phyloP scores from a whole-genome alignment of 2,888 invertebrate genomes.

The Agelastica alni region DNA sequence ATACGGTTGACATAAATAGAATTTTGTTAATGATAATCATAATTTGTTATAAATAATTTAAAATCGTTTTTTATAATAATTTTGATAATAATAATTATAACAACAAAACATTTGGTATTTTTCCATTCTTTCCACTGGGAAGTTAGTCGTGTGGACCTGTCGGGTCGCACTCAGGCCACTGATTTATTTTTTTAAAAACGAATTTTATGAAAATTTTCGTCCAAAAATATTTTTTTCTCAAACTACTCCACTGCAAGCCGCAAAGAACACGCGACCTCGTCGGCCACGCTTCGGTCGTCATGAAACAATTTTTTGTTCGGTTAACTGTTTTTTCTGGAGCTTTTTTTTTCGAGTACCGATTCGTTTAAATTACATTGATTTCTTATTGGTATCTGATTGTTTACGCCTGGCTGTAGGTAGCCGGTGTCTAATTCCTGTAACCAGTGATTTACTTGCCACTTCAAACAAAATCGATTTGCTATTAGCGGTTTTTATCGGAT shows the following conservation, averaged over 20 bases:
- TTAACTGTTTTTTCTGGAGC: slow-evolving; percentile 20
- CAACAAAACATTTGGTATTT: too few species aligned
- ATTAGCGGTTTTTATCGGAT: slow-evolving; percentile 11
- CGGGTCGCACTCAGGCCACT: too few species aligned
- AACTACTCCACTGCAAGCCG: not conserved
- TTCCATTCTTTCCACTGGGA: too few species aligned
- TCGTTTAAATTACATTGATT: slow-evolving; percentile 31
- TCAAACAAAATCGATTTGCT: slow-evolving; percentile 32
- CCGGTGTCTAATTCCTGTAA: slow-evolving; percentile 26
- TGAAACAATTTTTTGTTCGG: slow-evolving; percentile 14
- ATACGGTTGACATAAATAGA: too few species aligned
- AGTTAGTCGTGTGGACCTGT: too few species aligned
- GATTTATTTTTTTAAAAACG: too few species aligned
- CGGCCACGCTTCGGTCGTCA: slow-evolving; percentile 8
- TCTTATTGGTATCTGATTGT: slow-evolving; percentile 27
- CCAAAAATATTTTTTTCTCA: not conserved
- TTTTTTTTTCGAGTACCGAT: too few species aligned
- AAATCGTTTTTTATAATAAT: too few species aligned
- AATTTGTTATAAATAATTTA: too few species aligned
- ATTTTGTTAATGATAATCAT: too few species aligned
- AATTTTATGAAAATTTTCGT: too few species aligned
- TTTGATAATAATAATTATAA: too few species aligned
- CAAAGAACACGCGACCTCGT: slow-evolving; percentile 16
- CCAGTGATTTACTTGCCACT: slow-evolving; percentile 34
- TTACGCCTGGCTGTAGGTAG: slow-evolving; percentile 30